Percentiles rank a stretch among this genome's conserved stretches.
phyloP scores from a whole-genome alignment of 2,113 vertebrate genomes.

The Gopherus evgoodei region DNA sequence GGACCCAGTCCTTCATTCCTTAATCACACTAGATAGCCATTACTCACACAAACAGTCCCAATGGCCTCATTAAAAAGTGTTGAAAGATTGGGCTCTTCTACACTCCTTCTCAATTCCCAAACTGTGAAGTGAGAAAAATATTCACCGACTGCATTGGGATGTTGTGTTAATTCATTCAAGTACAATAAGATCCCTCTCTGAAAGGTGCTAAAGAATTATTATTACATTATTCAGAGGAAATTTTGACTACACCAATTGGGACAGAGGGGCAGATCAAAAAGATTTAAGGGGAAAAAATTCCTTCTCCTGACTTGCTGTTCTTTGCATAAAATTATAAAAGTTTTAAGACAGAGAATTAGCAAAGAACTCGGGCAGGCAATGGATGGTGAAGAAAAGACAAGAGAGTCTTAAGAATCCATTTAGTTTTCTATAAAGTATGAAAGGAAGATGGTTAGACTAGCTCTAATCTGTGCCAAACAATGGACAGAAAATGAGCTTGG shows the following conservation, averaged over 20 bases:
- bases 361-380: neutral
- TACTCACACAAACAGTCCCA: neutral
- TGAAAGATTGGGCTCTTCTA: neutral
- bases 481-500: rapidly evolving
- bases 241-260: neutral
- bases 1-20: neutral
- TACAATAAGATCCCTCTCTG: neutral
- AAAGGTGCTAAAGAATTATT: conserved; percentile 11
- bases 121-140: neutral
- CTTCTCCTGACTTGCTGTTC: neutral
- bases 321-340: neutral
- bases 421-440: neutral
- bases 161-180: conserved; percentile 9
- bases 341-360: neutral
- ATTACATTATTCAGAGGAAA: conserved; percentile 15
- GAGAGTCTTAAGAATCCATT: neutral
- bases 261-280: neutral
- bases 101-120: conserved; percentile 1
- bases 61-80: neutral
- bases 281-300: neutral
- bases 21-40: neutral
- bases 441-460: neutral
- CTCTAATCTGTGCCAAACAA: neutral
- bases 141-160: rapidly evolving
- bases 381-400: neutral